A percentile compares a stretch with the other conserved stretches of the same genome.
Conservation (phyloP, 2,113 vertebrate species). For the Tachuris rubrigastra region DNA sequence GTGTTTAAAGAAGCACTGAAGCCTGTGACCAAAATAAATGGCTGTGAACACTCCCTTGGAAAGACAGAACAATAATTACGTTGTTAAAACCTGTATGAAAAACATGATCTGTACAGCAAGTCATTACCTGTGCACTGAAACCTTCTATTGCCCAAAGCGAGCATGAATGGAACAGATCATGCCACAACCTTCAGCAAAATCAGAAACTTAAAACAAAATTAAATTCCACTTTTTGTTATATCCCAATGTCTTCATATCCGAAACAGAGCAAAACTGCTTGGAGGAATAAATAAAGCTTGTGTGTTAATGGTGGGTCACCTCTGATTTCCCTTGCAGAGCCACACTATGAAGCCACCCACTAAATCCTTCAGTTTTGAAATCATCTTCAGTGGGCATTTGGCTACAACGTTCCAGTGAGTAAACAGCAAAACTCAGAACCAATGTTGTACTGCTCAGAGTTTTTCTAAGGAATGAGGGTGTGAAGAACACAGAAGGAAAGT, state of each 20-base stretch:
- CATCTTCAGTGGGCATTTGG: background rate
- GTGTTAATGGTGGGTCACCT: background rate
- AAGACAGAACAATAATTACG: background rate
- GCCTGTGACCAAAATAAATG: background rate
- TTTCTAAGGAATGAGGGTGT: background rate
- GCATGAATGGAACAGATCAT: background rate
- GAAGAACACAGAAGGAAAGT: background rate
- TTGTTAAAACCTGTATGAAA: background rate
- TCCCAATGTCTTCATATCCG: background rate
- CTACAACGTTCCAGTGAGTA: background rate
- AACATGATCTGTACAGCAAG: background rate
- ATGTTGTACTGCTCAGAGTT: background rate
- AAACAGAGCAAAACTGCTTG: background rate
- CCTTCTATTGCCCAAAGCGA: background rate
- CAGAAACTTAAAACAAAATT: background rate
- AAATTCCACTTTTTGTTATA: background rate
- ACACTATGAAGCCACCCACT: background rate
- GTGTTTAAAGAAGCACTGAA: background rate
- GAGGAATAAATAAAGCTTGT: background rate
- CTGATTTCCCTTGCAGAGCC: background rate
- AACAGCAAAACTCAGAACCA: background rate
- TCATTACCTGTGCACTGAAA: background rate
- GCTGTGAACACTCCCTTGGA: background rate
- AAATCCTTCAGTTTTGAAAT: background rate
- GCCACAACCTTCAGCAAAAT: background rate